Percentiles rank a stretch among this genome's conserved stretches.
These are phyloP conservation scores for Catostomus latipinnis DNA, from an alignment of 2,797 vertebrate genomes.

Conservation along the genomic window DNA sequence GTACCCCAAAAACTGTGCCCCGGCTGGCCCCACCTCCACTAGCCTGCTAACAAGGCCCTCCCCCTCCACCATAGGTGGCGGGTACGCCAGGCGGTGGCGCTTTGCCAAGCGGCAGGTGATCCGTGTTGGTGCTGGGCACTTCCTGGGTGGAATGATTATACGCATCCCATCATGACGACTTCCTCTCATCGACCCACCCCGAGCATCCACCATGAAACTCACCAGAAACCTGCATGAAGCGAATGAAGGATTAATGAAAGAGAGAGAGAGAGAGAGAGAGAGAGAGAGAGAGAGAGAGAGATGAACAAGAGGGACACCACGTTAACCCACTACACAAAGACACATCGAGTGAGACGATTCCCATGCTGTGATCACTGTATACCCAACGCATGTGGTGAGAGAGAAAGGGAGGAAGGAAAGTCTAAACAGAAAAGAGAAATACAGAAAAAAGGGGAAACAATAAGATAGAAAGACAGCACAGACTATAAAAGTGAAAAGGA, in stretches of 20 bases:
- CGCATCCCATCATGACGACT: slow-evolving; percentile 98
- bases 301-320: slow-evolving; percentile 51
- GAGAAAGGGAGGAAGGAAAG: slow-evolving; percentile 28
- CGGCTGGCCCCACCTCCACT: slow-evolving; percentile 96
- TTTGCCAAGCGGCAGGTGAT: slow-evolving; percentile 98
- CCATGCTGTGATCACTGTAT: slow-evolving; percentile 81
- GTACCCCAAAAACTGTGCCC: slow-evolving; percentile 98
- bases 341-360: slow-evolving; percentile 68
- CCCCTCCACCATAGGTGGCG: slow-evolving; percentile 98
- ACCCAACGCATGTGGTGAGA: slow-evolving; percentile 65
- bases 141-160: slow-evolving; percentile 97
- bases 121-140: slow-evolving; percentile 95
- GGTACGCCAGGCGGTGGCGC: slow-evolving; percentile 95
- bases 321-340: slow-evolving; percentile 68
- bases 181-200: slow-evolving; percentile 97
- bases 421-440: slow-evolving; percentile 47
- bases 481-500: slow-evolving; percentile 46
- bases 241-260: slow-evolving; percentile 18
- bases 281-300: too few species aligned
- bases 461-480: slow-evolving; percentile 8
- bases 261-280: neutral
- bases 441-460: slow-evolving; percentile 48
- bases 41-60: slow-evolving; percentile 96
- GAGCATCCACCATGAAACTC: slow-evolving; percentile 98
- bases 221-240: slow-evolving; percentile 88